A percentile compares a stretch with the other conserved stretches of the same genome.
These are phyloP conservation scores for Gastracanthus pulcherrimus DNA, from an alignment of 2,888 invertebrate species.

Conservation along the genomic window DNA sequence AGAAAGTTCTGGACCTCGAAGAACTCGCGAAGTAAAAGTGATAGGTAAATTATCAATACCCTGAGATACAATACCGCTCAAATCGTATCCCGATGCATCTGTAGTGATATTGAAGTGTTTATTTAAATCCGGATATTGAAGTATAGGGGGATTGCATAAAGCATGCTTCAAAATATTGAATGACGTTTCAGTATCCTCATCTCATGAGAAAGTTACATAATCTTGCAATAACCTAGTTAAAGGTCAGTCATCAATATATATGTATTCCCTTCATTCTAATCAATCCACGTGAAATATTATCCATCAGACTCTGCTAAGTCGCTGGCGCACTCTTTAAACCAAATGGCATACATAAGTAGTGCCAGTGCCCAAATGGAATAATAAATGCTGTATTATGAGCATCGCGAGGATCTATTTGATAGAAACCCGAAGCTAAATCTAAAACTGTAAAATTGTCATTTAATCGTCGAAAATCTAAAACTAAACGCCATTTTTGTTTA, in stretches of 20 bases:
- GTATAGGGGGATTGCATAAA: slow-evolving; percentile 15
- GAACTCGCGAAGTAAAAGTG: slow-evolving; percentile 6
- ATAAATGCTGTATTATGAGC: no score
- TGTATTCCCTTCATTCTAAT: no score
- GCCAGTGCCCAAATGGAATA: no score
- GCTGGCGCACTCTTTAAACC: no score
- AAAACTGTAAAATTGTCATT: no score
- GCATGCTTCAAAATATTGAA: slow-evolving; percentile 10
- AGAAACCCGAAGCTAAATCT: no score
- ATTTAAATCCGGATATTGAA: slow-evolving; percentile 10
- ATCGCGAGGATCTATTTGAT: no score
- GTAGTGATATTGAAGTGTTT: slow-evolving; percentile 16
- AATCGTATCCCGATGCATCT: slow-evolving; percentile 12
- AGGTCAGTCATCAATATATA: not conserved
- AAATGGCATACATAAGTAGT: no score
- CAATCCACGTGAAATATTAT: no score
- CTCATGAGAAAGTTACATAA: slow-evolving; percentile 17
- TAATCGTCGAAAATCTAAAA: no score
- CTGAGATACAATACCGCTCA: slow-evolving; percentile 21
- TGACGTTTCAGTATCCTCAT: not conserved
- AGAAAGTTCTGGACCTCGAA: slow-evolving; percentile 15
- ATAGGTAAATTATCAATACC: slow-evolving; percentile 9
- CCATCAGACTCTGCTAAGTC: no score
- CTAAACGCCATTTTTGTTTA: no score
- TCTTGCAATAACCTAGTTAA: slow-evolving; percentile 27